Base-by-base conservation (phyloP, 2,113 vertebrate species). In the Amazona vittata region DNA sequence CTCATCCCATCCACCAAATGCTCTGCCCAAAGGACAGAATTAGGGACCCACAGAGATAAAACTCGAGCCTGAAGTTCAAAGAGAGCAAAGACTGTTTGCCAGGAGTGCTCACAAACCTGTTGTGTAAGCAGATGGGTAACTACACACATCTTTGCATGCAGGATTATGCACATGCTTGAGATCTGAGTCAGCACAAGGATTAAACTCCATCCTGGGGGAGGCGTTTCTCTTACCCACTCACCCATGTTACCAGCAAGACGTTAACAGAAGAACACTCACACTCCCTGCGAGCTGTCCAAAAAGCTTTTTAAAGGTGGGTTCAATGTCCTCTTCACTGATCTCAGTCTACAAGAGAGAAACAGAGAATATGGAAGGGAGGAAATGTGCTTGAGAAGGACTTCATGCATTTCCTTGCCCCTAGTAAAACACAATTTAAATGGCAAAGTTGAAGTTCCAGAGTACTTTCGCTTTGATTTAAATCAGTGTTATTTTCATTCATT, bases 241-340 rank as follows among this genome's bases (percentile, higher is more conserved):
- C 25, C 35, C 31, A 11, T 1, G 2, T 16, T 43, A 39, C 43
- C 70, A 63, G 13, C 24, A 49, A 83, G 73, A 24, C 9, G 33
- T 14, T 29, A 62, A 25, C 65, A 64, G 52, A 46, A 68, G 39
- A 79, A 31, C 11, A 97, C 98, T 96, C 86, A 98, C 98, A 81
- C 94, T 97, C 81, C 98, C 98, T 9, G 98, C 98, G 68, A 98
- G 67, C 81, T 98, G 97, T 46, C 87, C 92, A 74, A 98, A 98
- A 79, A 98, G 88, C 82, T 79, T 98, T 88, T 97, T 96, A 94
- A 98, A 98, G 28, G 74, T 96, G 22, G 97, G 94, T 4, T 98
- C 97, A 0, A 98, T 98, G 89, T 97, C 95, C 1, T 98, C 98
- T 96, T 98, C 98, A 3, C 83, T 96, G 43, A 97, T n/a, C 11